A percentile compares a stretch with the other conserved stretches of the same genome.
Conservation (phyloP, 2,888 invertebrate genomes). For the Agrilus cyanescens region DNA sequence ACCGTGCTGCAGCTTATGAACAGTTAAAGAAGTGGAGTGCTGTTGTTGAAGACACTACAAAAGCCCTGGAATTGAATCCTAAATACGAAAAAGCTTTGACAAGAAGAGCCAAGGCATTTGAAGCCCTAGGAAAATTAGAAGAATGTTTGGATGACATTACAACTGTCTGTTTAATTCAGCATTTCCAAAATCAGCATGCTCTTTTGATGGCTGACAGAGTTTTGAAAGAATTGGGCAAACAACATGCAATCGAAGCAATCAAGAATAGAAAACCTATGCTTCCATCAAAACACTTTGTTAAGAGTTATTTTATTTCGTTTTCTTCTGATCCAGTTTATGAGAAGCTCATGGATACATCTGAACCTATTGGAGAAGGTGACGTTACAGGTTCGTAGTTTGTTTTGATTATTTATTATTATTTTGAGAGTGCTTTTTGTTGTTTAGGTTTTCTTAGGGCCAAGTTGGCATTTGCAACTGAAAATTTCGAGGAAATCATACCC, state of each 20-base stretch:
- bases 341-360: slow-evolving; percentile 33
- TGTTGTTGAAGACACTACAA: slow-evolving; percentile 78
- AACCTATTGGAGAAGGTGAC: slow-evolving; percentile 32
- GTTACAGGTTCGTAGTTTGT: slow-evolving; percentile 5
- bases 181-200: slow-evolving; percentile 71
- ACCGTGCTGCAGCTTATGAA: slow-evolving; percentile 91
- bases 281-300: slow-evolving; percentile 78
- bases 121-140: slow-evolving; percentile 66
- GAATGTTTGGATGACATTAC: slow-evolving; percentile 86
- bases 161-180: slow-evolving; percentile 82
- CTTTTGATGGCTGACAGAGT: slow-evolving; percentile 79
- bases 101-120: slow-evolving; percentile 72
- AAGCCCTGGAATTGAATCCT: slow-evolving; percentile 72
- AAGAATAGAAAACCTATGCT: slow-evolving; percentile 55
- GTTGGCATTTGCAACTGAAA: slow-evolving; percentile 52
- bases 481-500: slow-evolving; percentile 66
- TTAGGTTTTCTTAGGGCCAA: slow-evolving; percentile 62
- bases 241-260: slow-evolving; percentile 66
- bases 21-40: slow-evolving; percentile 74
- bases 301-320: slow-evolving; percentile 79
- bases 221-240: slow-evolving; percentile 66
- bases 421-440: slow-evolving; percentile 4
- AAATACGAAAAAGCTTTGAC: slow-evolving; percentile 80
- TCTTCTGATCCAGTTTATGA: slow-evolving; percentile 70
- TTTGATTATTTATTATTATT: not conserved